Base-by-base conservation (phyloP, 1,140 invertebrate species). In the Ostrea edulis region DNA sequence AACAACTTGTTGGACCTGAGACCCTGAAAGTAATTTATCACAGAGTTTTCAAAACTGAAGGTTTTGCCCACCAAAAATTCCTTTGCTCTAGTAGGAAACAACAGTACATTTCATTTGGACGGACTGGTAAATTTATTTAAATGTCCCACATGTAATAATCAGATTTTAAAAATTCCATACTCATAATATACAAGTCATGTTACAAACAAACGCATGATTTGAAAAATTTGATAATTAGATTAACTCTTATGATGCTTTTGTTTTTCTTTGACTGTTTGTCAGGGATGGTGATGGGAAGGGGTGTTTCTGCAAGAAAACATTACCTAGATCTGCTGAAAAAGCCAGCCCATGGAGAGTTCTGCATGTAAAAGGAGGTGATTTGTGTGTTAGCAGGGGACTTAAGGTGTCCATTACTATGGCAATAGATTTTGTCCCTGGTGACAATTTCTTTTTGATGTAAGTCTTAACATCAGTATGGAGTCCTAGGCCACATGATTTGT, bases 1-100 rank as follows among this genome's bases (percentile, higher is more conserved):
- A n/a, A 88, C 68, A n/a, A 85, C 65, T 25, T 88, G 87, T 51
- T 88, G 82, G 8, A 88, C 83, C 29, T 88, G 51, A 55, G 58
- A 84, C 62, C 82, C 86, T 87, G 22, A 17, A 82, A 53, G 44
- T 11, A 51, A 52, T 22, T 22, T 22, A 81, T 14, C 20, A 81
- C 20, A 81, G 44, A 82, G 22, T 22, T 7, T 82, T 9, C 44
- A 17, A 52, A 84, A n/a, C 20, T 12, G 12, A 53, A 4, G 20
- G 14, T 12, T 52, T 20, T 5, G 77, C 29, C 20, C 29, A 22
- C 14, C 3, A 22, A 22, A 29, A 81, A 3, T 22, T n/a, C 11
- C 20, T 44, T 44, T 44, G 35, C 35, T 2, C 35, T 44, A 5
- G 5, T 44, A 44, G 35, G 35, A 44, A 44, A 5, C 5, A 5